Evolutionary conservation across 2,113 vertebrate species (phyloP), one percentile per base, ranked within the genome.

Genomic region (Glaucidium brasilianum): DNA sequence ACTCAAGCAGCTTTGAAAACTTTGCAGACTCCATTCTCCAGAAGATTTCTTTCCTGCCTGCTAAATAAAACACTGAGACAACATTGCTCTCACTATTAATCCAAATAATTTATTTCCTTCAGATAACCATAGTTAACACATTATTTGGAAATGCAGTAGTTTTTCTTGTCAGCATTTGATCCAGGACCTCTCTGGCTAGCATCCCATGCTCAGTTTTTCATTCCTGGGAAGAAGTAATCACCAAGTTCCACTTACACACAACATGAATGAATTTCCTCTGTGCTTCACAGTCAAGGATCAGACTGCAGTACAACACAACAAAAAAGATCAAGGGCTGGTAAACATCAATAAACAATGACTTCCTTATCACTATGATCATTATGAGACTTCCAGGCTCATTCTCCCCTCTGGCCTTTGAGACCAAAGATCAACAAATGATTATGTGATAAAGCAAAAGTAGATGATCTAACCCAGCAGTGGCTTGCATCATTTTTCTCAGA

Each of bases 331-430:
- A 88, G 79, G 75, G 50, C 63, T 5, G 1, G 59, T 76, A 92
- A 92, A 86, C 55, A 86, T 91, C 85, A 90, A 92, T 94, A 95
- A 94, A 90, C 78, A 93, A 49, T 50, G 13, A 84, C 20, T 95
- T 94, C 66, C 13, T 76, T 96, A 77, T 91, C 93, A 47, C 23
- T 74, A 2, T 71, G 59, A 91, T 41, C 63, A 88, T 59, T 50
- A 30, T 74, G 59, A 62, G n/a, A 74, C 74, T 89, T 91, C 72
- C 59, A 83, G 55, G 59, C 20, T 92, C 34, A 23, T 84, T 94
- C n/a, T 86, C 50, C 60, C 17, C n/a, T 59, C 60, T 92, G 68
- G 52, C 59, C 52, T 84, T 84, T 89, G 72, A 86, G 89, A 94
- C 86, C 83, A 81, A 91, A 86, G 60, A 55, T 89, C 60, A 74